Conservation (phyloP, 2,113 vertebrate genomes). For the Microcebus lehilahytsara region DNA sequence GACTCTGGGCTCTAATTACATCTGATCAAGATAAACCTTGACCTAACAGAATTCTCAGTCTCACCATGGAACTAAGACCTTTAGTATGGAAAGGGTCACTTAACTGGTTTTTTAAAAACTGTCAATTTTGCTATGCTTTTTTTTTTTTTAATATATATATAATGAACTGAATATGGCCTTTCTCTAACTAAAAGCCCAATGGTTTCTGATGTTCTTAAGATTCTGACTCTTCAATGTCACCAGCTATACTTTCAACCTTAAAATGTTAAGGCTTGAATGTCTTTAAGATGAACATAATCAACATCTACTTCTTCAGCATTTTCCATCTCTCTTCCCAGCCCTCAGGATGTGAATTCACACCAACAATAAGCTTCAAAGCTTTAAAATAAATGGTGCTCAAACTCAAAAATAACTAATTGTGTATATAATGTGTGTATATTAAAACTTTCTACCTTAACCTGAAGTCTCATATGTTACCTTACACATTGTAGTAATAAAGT, state of each 20-base stretch:
- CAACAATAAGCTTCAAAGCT: background rate
- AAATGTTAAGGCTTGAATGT: background rate
- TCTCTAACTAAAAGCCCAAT: background rate
- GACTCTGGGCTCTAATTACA: background rate
- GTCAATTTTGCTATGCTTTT: slow-evolving; percentile 7
- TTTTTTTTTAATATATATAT: background rate
- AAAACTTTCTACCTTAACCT: background rate
- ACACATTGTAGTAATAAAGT: background rate
- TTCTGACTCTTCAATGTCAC: background rate
- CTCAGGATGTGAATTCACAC: background rate
- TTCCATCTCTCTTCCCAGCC: background rate
- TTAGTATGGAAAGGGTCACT: background rate
- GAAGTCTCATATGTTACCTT: background rate
- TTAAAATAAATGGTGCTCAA: background rate
- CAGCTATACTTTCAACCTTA: background rate
- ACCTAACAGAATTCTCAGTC: background rate
- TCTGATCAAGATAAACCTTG: background rate
- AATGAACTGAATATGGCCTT: background rate
- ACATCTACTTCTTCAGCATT: background rate
- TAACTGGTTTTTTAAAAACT: background rate
- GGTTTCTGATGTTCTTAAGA: background rate
- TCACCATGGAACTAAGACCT: background rate
- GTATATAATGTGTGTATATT: background rate
- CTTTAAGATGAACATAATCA: slow-evolving; percentile 24
- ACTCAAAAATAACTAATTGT: background rate